These are phyloP conservation scores for Oncopeltus fasciatus DNA, from an alignment of 1,140 invertebrate species.

Conservation along the genomic window DNA sequence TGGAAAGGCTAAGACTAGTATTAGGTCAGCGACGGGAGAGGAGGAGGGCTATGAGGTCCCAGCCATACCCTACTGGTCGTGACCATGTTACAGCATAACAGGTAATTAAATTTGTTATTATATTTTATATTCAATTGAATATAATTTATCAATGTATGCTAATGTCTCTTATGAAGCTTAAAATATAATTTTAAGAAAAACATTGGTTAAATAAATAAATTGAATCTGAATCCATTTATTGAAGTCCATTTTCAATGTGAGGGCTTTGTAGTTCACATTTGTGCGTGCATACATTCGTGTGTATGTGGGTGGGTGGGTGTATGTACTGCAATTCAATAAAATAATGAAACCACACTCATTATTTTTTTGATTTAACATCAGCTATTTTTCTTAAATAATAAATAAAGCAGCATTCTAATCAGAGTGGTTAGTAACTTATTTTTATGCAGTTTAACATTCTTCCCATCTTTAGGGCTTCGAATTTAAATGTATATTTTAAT, in stretches of 20 bases:
- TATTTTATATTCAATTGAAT: background rate
- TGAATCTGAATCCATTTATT: background rate
- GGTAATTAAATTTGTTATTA: background rate
- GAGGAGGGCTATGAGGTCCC: slow-evolving; percentile 58
- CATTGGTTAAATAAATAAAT: background rate
- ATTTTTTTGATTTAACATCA: too few species aligned
- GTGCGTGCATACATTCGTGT: background rate
- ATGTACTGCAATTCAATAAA: too few species aligned
- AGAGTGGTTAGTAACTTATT: too few species aligned
- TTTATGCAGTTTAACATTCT: too few species aligned
- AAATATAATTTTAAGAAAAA: background rate
- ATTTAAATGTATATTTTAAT: too few species aligned
- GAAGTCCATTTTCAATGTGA: background rate
- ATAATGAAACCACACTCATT: too few species aligned
- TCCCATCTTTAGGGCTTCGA: too few species aligned
- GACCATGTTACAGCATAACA: slow-evolving; percentile 15
- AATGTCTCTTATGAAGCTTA: background rate
- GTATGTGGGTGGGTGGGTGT: too few species aligned
- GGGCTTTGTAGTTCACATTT: background rate
- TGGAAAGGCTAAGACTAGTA: slow-evolving; percentile 67
- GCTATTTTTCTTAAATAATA: too few species aligned
- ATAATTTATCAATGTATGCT: background rate
- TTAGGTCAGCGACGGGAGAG: slow-evolving; percentile 76
- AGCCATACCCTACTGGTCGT: slow-evolving; percentile 24
- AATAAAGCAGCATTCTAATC: too few species aligned